Percentiles rank a stretch among this genome's conserved stretches.
phyloP scores from a whole-genome alignment of 2,888 invertebrate species.

The Thysanoteuthis rhombus region DNA sequence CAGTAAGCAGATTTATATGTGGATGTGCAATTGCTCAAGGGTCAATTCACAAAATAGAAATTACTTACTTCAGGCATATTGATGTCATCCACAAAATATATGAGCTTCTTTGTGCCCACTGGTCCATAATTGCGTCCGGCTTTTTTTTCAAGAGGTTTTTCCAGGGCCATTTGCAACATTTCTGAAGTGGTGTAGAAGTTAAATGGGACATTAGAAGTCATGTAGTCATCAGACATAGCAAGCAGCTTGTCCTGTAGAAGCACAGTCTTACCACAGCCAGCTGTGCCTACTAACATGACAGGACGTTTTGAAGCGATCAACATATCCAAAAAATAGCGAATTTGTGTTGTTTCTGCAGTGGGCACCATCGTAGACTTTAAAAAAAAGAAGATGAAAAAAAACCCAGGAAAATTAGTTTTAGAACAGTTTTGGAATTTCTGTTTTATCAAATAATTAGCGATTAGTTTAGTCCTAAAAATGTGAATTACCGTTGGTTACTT shows the following conservation, averaged over 20 bases:
- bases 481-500: no score
- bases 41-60: no score
- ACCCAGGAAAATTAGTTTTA: neutral
- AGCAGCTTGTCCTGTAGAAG: slow-evolving; percentile 85
- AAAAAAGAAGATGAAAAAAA: neutral
- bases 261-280: slow-evolving; percentile 96
- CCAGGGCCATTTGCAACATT: slow-evolving; percentile 79
- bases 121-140: slow-evolving; percentile 95
- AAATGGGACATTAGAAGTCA: slow-evolving; percentile 90
- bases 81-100: slow-evolving; percentile 97
- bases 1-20: neutral
- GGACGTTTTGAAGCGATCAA: slow-evolving; percentile 89
- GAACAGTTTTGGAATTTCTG: no score
- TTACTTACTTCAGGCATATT: slow-evolving; percentile 92
- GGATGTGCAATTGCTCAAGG: neutral
- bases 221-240: slow-evolving; percentile 81
- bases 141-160: slow-evolving; percentile 95
- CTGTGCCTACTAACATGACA: slow-evolving; percentile 92
- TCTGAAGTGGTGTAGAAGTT: slow-evolving; percentile 92
- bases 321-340: slow-evolving; percentile 88
- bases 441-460: no score
- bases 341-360: slow-evolving; percentile 90
- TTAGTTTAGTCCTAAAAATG: no score
- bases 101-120: slow-evolving; percentile 89
- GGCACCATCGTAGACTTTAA: slow-evolving; percentile 86